Evolutionary conservation across 2,888 invertebrate genomes (phyloP).

Genomic region (Sipunculus nudus): DNA sequence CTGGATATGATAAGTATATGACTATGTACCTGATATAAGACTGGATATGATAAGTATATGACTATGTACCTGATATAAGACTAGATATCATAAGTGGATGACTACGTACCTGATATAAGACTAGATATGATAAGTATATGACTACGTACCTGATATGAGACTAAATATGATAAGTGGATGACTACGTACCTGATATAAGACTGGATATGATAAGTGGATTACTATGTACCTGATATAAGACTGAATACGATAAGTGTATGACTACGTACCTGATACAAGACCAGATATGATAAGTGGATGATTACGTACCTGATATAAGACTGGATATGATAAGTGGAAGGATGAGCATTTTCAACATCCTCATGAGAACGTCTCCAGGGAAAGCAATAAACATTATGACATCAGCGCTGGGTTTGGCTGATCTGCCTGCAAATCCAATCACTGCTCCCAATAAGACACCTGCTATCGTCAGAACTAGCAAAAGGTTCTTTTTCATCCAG

Average conservation of each 20-base stretch:
- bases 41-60: no score
- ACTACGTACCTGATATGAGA: background rate
- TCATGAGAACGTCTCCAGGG: conserved; percentile 76
- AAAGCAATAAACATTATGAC: conserved; percentile 73
- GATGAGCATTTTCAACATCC: conserved; percentile 77
- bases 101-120: no score
- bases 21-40: conserved; percentile 68
- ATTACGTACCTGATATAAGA: conserved; percentile 68
- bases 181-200: background rate
- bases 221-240: background rate
- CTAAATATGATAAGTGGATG: background rate
- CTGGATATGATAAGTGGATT: background rate
- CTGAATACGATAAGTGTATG: no score
- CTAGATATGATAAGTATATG: no score
- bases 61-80: no score
- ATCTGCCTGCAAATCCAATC: conserved; percentile 71
- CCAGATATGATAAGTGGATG: background rate
- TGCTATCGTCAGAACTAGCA: conserved; percentile 72
- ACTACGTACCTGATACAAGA: no score
- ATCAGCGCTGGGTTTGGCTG: conserved; percentile 67
- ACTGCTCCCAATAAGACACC: conserved; percentile 73
- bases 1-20: background rate
- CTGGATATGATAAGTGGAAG: conserved; percentile 76
- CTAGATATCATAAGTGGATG: no score
- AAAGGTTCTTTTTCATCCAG: conserved; percentile 67